Conservation (phyloP, 2,888 invertebrate species). For the Sesamia inferens region DNA sequence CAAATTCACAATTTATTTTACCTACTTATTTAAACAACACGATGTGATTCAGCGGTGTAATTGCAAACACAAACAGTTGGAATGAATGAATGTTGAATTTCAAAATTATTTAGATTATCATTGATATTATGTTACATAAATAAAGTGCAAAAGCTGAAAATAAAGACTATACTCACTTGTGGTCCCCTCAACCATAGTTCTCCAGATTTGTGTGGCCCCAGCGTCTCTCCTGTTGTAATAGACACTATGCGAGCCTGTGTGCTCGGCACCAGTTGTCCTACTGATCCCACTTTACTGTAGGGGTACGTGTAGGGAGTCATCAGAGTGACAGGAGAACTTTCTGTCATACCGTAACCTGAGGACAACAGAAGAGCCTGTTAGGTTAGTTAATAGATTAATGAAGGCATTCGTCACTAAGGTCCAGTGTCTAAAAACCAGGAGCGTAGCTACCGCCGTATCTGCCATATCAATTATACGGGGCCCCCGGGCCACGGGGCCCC, state of each 20-base stretch:
- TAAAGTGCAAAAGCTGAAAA: neutral
- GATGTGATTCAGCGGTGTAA: neutral
- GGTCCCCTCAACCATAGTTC: slow-evolving; percentile 94
- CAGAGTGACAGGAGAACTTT: slow-evolving; percentile 92
- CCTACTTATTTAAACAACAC: neutral
- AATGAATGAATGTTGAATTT: too few relatives aligned
- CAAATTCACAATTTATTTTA: too few relatives aligned
- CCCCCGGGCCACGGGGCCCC: too few relatives aligned
- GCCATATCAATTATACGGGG: too few relatives aligned
- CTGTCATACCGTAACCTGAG: slow-evolving; percentile 92
- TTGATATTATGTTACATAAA: too few relatives aligned
- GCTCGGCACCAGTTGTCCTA: slow-evolving; percentile 92
- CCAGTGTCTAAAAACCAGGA: too few relatives aligned
- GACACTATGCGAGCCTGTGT: slow-evolving; percentile 92
- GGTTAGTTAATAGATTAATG: neutral
- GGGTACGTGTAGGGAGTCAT: slow-evolving; percentile 90
- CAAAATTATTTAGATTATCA: too few relatives aligned
- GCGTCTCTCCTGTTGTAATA: slow-evolving; percentile 87
- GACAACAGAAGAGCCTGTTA: neutral
- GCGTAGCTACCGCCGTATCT: too few relatives aligned
- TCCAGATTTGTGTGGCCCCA: slow-evolving; percentile 92
- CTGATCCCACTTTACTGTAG: slow-evolving; percentile 91
- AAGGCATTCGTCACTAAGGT: neutral
- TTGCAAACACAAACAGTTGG: too few relatives aligned
- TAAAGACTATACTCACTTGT: slow-evolving; percentile 86